Percentiles rank a stretch among this genome's conserved stretches.
phyloP scores from a whole-genome alignment of 2,113 vertebrate species.

The Leptobrachium leishanense region DNA sequence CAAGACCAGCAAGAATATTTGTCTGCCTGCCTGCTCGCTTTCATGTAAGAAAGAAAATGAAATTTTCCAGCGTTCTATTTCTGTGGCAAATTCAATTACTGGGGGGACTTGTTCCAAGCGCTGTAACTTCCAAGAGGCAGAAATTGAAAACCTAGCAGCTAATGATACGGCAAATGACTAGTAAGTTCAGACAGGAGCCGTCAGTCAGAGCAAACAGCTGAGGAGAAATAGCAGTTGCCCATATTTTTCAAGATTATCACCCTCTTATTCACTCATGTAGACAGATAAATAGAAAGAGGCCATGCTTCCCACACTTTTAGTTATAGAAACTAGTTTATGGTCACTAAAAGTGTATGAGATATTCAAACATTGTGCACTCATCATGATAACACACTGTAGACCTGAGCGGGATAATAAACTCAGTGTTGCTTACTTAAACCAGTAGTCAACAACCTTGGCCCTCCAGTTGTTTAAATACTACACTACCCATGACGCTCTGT shows the following conservation, averaged over 20 bases:
- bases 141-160: slow-evolving; percentile 97
- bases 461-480: too few relatives aligned
- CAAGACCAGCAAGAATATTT: slow-evolving; percentile 57
- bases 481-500: too few relatives aligned
- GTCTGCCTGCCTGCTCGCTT: slow-evolving; percentile 59
- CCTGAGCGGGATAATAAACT: too few relatives aligned
- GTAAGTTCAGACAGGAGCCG: slow-evolving; percentile 79
- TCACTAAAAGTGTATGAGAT: neutral
- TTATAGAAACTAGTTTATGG: neutral
- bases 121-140: slow-evolving; percentile 93
- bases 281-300: slow-evolving; percentile 5
- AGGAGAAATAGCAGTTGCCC: slow-evolving; percentile 59
- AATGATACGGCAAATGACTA: slow-evolving; percentile 93
- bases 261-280: slow-evolving; percentile 11
- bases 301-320: neutral
- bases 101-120: slow-evolving; percentile 91
- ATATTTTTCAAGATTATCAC: slow-evolving; percentile 25
- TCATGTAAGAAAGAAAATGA: slow-evolving; percentile 82
- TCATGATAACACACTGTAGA: too few relatives aligned
- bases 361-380: too few relatives aligned
- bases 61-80: slow-evolving; percentile 97
- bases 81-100: slow-evolving; percentile 99
- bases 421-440: too few relatives aligned
- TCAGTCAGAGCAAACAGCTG: slow-evolving; percentile 73
- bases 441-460: too few relatives aligned